These are phyloP conservation scores for Fringilla coelebs DNA, from an alignment of 2,797 vertebrate species.

Conservation along the genomic window DNA sequence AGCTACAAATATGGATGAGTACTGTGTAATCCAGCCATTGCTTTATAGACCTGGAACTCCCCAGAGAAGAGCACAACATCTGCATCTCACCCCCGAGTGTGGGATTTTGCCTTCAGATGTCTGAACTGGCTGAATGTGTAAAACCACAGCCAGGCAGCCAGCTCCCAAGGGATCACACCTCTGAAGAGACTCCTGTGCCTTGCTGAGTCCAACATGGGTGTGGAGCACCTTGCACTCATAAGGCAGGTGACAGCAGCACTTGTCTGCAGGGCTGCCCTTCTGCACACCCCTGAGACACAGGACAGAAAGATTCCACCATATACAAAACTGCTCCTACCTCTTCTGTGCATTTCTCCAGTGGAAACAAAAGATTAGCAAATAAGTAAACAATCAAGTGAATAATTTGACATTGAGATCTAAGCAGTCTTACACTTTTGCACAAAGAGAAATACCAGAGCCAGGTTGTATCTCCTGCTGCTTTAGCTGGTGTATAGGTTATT, in stretches of 20 bases:
- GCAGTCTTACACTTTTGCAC: background rate
- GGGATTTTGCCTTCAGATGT: constrained; percentile 34
- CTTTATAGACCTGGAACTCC: constrained; percentile 3
- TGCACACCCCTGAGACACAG: accelerated
- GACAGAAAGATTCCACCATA: background rate
- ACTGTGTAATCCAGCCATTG: background rate
- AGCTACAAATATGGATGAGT: background rate
- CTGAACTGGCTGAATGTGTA: background rate
- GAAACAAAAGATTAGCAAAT: background rate
- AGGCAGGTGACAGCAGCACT: background rate
- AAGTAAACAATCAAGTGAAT: background rate
- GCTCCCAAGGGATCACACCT: background rate
- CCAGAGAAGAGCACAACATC: background rate
- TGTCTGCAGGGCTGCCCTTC: background rate
- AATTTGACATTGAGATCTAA: background rate
- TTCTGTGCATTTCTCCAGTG: background rate
- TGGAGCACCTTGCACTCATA: background rate
- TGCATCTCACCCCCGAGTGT: background rate
- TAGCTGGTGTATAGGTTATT: background rate
- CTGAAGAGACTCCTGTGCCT: background rate
- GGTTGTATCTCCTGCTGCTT: background rate
- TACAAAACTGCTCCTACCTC: background rate
- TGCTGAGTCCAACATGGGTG: background rate
- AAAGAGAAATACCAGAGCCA: background rate
- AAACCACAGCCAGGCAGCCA: background rate